Evolutionary conservation across 2,113 vertebrate genomes (phyloP).

Genomic region (Cariama cristata): DNA sequence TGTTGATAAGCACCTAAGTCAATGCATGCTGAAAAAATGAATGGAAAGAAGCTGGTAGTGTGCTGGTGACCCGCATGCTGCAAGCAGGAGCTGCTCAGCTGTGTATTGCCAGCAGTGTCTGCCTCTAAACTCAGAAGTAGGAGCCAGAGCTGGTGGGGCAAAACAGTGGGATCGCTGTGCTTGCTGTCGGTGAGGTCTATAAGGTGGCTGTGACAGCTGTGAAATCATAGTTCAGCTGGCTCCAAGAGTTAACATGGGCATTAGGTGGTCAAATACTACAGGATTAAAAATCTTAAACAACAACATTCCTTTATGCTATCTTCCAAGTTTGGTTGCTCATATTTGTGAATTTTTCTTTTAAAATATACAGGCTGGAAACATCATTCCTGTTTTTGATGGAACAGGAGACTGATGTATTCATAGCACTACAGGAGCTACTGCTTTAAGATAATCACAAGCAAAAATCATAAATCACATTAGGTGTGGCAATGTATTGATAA

Average conservation of each 20-base stretch:
- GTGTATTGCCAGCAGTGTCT: neutral
- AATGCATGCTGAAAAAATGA: neutral
- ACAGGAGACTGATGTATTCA: neutral
- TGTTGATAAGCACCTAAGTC: neutral
- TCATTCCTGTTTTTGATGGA: neutral
- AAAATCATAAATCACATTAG: conserved; percentile 36
- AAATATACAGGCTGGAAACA: rapidly evolving
- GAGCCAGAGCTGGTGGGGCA: neutral
- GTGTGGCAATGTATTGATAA: conserved; percentile 26
- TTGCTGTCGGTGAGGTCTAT: neutral
- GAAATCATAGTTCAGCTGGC: neutral
- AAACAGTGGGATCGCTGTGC: neutral
- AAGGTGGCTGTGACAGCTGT: neutral
- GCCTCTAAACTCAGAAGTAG: neutral
- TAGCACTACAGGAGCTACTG: neutral
- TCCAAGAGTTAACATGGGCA: neutral
- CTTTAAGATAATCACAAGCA: conserved; percentile 27
- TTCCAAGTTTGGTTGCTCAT: neutral
- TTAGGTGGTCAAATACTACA: neutral
- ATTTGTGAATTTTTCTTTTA: neutral
- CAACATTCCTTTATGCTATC: neutral
- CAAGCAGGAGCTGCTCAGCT: neutral
- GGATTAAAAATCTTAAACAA: neutral
- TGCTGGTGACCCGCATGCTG: neutral
- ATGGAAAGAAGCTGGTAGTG: neutral